Base-by-base conservation (phyloP, 2,888 invertebrate species). In the Sarcophaga rosellei region DNA sequence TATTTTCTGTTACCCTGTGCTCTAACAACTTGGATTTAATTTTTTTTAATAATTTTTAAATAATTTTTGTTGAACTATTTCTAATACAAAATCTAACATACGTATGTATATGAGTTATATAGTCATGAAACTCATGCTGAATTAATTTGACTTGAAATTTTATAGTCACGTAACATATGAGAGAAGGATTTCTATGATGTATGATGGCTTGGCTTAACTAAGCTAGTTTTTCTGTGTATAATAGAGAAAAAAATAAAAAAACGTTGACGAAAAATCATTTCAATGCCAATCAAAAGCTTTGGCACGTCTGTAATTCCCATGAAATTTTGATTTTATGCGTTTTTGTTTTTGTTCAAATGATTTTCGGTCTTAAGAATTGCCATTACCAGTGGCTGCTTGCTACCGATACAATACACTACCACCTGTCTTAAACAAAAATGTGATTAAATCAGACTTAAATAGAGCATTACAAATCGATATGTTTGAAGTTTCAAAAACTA, bases 241-340 rank as follows among this genome's bases (percentile, higher is more conserved):
- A 10, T 65, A 2, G n/a, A 47, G 70, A n/a, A n/a, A n/a, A n/a
- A n/a, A n/a, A n/a, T n/a, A n/a, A n/a, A n/a, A 21, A 57, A 62
- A 53, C 88, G 81, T 76, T 81, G 70, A 47, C 73, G 25, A 78
- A 85, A 88, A 86, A 88, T 85, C 88, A 90, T 89, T 35, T 53
- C 89, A 90, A 90, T 91, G 78, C 75, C 86, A 86, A 87, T 86
- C 88, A 83, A 85, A 83, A 84, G 86, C 78, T 81, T 72, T 81
- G 85, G 87, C 91, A 91, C 91, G 91, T 91, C 92, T 91, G 92
- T 90, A 89, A 91, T 91, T 91, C 91, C 92, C 91, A 91, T 91
- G 91, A 91, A 90, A 89, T 88, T 75, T 75, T 25, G 35, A 20
- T 66, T 73, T 4, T 75, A 44, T 44, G 35, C 57, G 25, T 11